phyloP scores from a whole-genome alignment of 2,888 invertebrate species.

The Hetaerina titia region DNA sequence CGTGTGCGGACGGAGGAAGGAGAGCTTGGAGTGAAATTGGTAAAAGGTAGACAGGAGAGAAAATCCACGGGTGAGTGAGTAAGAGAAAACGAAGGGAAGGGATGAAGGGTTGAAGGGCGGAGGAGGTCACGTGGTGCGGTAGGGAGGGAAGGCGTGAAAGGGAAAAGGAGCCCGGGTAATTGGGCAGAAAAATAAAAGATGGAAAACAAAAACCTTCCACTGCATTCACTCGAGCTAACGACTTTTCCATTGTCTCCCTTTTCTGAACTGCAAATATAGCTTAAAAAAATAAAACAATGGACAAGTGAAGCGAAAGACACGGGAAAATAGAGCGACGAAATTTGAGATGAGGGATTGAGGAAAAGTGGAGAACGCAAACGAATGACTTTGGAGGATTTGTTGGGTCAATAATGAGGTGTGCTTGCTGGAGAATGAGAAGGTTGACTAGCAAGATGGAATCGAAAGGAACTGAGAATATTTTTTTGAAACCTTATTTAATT shows the following conservation, averaged over 20 bases:
- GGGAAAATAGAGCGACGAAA: background rate
- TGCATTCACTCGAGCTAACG: slow-evolving; percentile 60
- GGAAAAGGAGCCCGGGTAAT: background rate
- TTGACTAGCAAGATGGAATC: background rate
- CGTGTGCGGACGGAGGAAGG: background rate
- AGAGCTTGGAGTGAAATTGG: too few relatives aligned
- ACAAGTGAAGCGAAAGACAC: background rate
- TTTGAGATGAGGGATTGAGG: background rate
- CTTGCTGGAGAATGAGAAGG: background rate
- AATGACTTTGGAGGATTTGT: background rate
- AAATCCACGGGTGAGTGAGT: too few relatives aligned
- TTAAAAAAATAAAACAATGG: slow-evolving; percentile 14
- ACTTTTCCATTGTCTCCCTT: slow-evolving; percentile 49
- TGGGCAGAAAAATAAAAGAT: slow-evolving; percentile 43
- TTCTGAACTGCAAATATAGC: background rate
- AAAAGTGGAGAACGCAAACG: background rate
- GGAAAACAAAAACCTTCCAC: slow-evolving; percentile 38
- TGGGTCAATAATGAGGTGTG: background rate
- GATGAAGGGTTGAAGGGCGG: background rate
- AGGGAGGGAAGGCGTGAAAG: background rate
- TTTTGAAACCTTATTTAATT: too few relatives aligned
- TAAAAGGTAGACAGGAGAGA: too few relatives aligned
- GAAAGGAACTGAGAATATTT: too few relatives aligned
- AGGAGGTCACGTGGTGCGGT: background rate
- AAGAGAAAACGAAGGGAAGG: background rate